Base-by-base conservation (phyloP, 2,113 vertebrate species). In the Sander lucioperca region DNA sequence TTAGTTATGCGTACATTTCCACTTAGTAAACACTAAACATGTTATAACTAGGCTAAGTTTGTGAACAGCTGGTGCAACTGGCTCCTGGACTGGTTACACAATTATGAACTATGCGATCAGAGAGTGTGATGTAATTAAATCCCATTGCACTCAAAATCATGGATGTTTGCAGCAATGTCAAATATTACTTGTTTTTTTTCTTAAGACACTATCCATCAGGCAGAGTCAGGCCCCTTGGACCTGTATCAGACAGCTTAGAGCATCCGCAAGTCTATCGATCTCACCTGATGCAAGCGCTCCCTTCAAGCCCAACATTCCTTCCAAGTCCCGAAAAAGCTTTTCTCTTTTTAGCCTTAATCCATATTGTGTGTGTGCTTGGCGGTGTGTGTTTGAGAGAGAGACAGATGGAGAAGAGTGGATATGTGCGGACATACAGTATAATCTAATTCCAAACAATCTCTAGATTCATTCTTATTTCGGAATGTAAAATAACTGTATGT, bases 181-280 rank as follows among this genome's bases (percentile, higher is more conserved):
- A 81, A 81, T 72, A 76, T 63, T 64, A 54, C 12, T 74, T 47
- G 62, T 54, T 47, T 67, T 53, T 33, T 39, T 69, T 77, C 69
- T 25, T 51, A 57, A 61, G 47, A 45, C 36, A 43, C 53, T 1
- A 82, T 91, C 78, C 59, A 43, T 88, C 80, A 82, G 64, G 19
- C 39, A 39, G 16, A 36, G 58, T 33, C n/a, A 56, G 61, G 25
- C n/a, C 56, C 23, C 27, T 51, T 54, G 58, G 66, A 86, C 79
- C 51, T 76, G 76, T 51, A 57, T 43, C 72, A 56, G 71, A 79
- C 30, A 62, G 81, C 57, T 74, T 68, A 10, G 5, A 66, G 65
- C 77, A 88, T 89, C 82, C 39, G 68, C 87, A 85, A 88, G 57
- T 58, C 30, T 62, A 90, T 93, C 19, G 88, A 94, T 92, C 86